Evolutionary conservation across 2,888 invertebrate species (phyloP), one percentile per base, ranked within the genome.

Genomic region (Prostheceraeus crozeri): DNA sequence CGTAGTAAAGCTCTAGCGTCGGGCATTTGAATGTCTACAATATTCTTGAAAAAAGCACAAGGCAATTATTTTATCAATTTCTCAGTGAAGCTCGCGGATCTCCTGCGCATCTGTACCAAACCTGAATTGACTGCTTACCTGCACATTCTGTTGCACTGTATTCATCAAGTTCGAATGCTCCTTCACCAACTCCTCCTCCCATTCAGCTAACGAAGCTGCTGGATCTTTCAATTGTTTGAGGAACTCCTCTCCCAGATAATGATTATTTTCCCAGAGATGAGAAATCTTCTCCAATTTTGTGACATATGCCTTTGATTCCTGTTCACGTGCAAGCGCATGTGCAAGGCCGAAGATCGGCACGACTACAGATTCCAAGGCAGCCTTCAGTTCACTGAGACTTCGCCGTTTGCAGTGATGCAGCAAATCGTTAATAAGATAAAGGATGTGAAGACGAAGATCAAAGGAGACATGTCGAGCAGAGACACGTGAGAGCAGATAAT

Each of bases 291-390:
- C 52, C 53, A 61, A 35, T 35, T 61, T 61, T 6, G 6, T 14
- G 6, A 19, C 8, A 19, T 52, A 52, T 14, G 56, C 59, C 68
- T 82, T 82, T 71, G 86, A 84, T 79, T 91, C 88, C 58, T 91
- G 91, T 16, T 87, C 86, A 16, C 83, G 85, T 35, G 87, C 86
- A 77, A 84, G 84, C 74, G 86, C 82, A 76, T 85, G 84, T 67
- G 93, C 85, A 77, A 87, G 88, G 80, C 93, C 93, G 82, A 93
- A 98, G 85, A 96, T 89, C 69, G 94, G 91, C 71, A 94, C 88
- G 69, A 96, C 91, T 71, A 93, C 89, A 74, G 84, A 84, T 81
- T 91, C 90, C 79, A 98, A 82, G 73, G 87, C 85, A 79, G 86
- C 85, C 80, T 90, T 88, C 76, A 96, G 82, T 75, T 16, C n/a